Evolutionary conservation across 2,797 vertebrate species (phyloP).

Genomic region (Melanotaenia boesemani): DNA sequence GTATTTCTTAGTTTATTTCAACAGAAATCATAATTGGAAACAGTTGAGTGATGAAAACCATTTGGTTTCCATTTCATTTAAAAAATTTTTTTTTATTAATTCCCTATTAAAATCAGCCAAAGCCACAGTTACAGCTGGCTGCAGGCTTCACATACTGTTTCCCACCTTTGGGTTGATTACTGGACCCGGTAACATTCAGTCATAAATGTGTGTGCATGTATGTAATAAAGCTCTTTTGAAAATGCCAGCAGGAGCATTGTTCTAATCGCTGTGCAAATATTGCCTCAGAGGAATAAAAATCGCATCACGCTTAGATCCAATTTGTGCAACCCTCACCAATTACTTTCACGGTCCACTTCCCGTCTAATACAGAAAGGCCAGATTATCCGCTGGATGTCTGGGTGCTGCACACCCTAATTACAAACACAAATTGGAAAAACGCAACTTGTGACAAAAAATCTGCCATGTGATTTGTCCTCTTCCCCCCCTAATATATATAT

Average conservation of each 20-base stretch:
- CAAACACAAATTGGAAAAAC: slow-evolving; percentile 81
- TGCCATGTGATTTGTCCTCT: slow-evolving; percentile 57
- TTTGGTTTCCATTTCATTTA: slow-evolving; percentile 49
- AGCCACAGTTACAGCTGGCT: slow-evolving; percentile 16
- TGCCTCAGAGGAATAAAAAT: slow-evolving; percentile 79
- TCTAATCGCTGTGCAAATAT: slow-evolving; percentile 82
- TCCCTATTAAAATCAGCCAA: slow-evolving; percentile 37
- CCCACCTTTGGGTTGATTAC: slow-evolving; percentile 56
- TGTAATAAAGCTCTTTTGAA: slow-evolving; percentile 66
- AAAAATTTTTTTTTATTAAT: slow-evolving; percentile 49
- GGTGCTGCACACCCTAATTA: slow-evolving; percentile 80
- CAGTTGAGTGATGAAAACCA: slow-evolving; percentile 61
- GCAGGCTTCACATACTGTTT: slow-evolving; percentile 17
- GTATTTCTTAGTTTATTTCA: slow-evolving; percentile 60
- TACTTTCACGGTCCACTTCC: slow-evolving; percentile 86
- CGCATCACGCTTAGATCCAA: slow-evolving; percentile 84
- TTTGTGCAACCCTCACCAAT: slow-evolving; percentile 84
- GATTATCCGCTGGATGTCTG: slow-evolving; percentile 82
- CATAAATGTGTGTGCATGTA: slow-evolving; percentile 57
- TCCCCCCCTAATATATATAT: slow-evolving; percentile 10
- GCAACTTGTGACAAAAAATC: slow-evolving; percentile 76
- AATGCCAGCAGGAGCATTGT: slow-evolving; percentile 74
- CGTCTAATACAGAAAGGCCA: slow-evolving; percentile 82
- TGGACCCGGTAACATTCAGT: slow-evolving; percentile 66
- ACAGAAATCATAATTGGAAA: slow-evolving; percentile 63